phyloP scores from a whole-genome alignment of 2,888 invertebrate genomes.

The Endomychus coccineus region DNA sequence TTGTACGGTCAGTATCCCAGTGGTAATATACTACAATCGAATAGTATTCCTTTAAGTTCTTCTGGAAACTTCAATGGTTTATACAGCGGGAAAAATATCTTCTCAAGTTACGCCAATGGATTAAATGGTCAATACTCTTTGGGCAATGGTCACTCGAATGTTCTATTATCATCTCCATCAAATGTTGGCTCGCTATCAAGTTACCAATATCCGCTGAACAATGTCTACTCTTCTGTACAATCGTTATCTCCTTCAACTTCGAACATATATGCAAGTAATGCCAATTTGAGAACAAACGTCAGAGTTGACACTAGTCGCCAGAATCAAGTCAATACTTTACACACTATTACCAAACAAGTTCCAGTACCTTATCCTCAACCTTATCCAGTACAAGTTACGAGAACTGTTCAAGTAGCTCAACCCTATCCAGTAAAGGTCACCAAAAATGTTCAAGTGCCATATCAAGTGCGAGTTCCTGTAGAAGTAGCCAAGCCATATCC shows the following conservation, averaged over 20 bases:
- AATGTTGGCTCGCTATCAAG: too few relatives aligned
- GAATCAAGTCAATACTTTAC: slow-evolving; percentile 18
- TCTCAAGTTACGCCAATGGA: too few relatives aligned
- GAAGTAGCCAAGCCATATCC: slow-evolving; percentile 31
- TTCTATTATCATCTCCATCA: too few relatives aligned
- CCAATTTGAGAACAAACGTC: too few relatives aligned
- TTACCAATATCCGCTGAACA: neutral
- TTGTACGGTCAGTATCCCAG: too few relatives aligned
- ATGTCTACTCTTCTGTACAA: neutral
- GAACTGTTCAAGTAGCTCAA: slow-evolving; percentile 31
- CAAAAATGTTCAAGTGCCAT: slow-evolving; percentile 25
- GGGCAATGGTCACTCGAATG: too few relatives aligned
- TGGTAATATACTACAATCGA: too few relatives aligned
- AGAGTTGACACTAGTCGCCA: slow-evolving; percentile 13
- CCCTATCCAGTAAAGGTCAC: slow-evolving; percentile 29
- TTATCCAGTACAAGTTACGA: slow-evolving; percentile 26
- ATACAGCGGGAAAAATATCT: too few relatives aligned
- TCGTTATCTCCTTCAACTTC: slow-evolving; percentile 2
- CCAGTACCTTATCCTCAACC: slow-evolving; percentile 25
- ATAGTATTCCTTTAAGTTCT: too few relatives aligned
- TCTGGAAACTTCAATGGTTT: too few relatives aligned
- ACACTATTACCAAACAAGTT: slow-evolving; percentile 30
- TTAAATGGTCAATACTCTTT: too few relatives aligned
- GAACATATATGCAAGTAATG: too few relatives aligned
- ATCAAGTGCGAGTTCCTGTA: slow-evolving; percentile 24